Percentiles rank a stretch among this genome's conserved stretches.
phyloP scores from a whole-genome alignment of 1,140 invertebrate genomes.

The Piezodorus guildinii region DNA sequence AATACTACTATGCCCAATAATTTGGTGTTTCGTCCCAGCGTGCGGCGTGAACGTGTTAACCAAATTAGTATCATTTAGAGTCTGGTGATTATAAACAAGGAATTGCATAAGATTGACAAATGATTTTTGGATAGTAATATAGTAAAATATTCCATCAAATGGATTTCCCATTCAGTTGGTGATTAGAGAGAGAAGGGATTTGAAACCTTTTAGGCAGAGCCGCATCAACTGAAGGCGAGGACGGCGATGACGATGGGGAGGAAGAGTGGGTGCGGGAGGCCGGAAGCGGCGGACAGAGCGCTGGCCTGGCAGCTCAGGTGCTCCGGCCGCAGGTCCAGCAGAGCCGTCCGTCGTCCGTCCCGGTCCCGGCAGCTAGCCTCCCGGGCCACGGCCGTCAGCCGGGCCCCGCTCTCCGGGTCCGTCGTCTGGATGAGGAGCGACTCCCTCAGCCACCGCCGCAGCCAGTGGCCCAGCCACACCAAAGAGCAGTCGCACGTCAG shows the following conservation, averaged over 20 bases:
- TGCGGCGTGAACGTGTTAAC: no score
- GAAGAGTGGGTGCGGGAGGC: background rate
- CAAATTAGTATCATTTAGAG: no score
- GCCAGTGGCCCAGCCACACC: conserved; percentile 78
- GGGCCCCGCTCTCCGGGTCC: conserved; percentile 41
- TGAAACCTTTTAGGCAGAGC: no score
- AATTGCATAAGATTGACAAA: no score
- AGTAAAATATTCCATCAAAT: no score
- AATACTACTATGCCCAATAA: no score
- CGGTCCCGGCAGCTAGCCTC: conserved; percentile 52
- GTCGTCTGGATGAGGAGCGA: conserved; percentile 57
- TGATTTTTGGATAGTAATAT: no score
- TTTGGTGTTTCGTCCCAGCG: no score
- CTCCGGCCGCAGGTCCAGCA: conserved; percentile 58
- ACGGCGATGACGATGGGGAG: background rate
- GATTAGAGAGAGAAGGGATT: no score
- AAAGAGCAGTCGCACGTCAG: conserved; percentile 75
- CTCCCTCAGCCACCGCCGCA: conserved; percentile 70
- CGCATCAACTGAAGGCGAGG: background rate
- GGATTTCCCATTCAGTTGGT: no score
- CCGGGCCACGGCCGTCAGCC: conserved; percentile 38
- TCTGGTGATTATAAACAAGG: no score
- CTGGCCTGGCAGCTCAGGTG: conserved; percentile 62
- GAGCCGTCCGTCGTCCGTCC: conserved; percentile 44
- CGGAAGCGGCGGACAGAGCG: conserved; percentile 37